Base-by-base conservation (phyloP, 1,140 invertebrate genomes). In the Ditylenchus dipsaci region DNA sequence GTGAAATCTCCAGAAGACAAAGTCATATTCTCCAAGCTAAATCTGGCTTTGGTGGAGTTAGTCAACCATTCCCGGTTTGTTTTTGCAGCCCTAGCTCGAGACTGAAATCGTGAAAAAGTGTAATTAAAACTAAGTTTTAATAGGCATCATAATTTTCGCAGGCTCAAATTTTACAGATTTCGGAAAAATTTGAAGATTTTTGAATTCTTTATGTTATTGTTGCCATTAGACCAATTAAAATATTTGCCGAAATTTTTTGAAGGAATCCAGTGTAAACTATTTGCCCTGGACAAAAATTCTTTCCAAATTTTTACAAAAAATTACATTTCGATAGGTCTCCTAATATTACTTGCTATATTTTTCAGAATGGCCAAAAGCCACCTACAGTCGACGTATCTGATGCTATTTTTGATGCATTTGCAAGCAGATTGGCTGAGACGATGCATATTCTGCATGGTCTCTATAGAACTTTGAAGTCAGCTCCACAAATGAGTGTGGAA, bases 21-120 rank as follows among this genome's bases (percentile, higher is more conserved):
- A 43, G 71, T 78, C 42, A 82, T 80, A 43, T 82, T 81, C 64
- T 70, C 67, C 23, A 77, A 78, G 26, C 63, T 80, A 43, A 80
- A 80, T 66, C 65, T 78, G 59, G 80, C 78, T 1, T 75, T 80
- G n/a, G 75, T 80, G 26, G 73, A 80, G 33, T 56, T 80, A 1
- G 78, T 80, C 21, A 82, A 82, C 64, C 75, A 78, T 47, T 74
- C 70, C 26, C 45, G 68, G 58, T 78, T 9, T 11, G 17, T 63
- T 33, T 56, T 56, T 56, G n/a, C n/a, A n/a, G n/a, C n/a, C n/a
- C 21, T 47, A 15, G n/a, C n/a, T n/a, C n/a, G n/a, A n/a, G n/a
- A n/a, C n/a, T n/a, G n/a, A n/a, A n/a, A n/a, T n/a, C n/a, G n/a
- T n/a, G n/a, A n/a, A n/a, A n/a, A n/a, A n/a, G n/a, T n/a, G n/a